Base-by-base conservation (phyloP, 2,888 invertebrate genomes). In the Rhimphoctona megacephalus region DNA sequence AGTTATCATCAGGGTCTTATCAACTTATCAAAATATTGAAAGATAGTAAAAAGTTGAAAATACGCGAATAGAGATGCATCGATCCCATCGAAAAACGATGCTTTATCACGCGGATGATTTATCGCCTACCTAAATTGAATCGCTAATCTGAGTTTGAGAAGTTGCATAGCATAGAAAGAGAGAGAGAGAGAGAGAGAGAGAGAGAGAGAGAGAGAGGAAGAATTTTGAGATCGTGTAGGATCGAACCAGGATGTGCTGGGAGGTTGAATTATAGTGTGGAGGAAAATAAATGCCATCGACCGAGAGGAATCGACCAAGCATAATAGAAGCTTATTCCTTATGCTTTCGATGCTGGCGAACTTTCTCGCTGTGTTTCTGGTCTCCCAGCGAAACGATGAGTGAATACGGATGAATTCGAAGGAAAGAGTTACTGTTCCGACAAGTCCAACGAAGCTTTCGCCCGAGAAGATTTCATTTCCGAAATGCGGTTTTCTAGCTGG, bases 141-240 rank as follows among this genome's bases (percentile, higher is more conserved):
- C 91, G 90, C 91, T 92, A 92, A 92, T 91, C 92, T 91, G 91
- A 92, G 91, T 93, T 92, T 91, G 91, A 91, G 86, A 92, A 92
- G 86, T 92, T 92, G 83, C 83, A 77, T 70, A 85, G 77, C 14
- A 74, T 61, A 66, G 76, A 17, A 66, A 81, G 67, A 81, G 30
- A 78, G 80, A 36, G 61, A 33, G 72, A n/a, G n/a, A n/a, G n/a
- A n/a, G n/a, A n/a, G n/a, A n/a, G n/a, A n/a, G n/a, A n/a, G n/a
- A 69, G 52, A 52, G 66, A 73, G 77, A 73, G 54, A 43, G 49
- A 76, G 61, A 64, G 61, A 57, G 25, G 57, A 57, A 30, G 57
- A 57, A 25, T 61, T 61, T 30, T 30, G 61, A 61, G 30, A 61
- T 61, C 6, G 30, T 30, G 61, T 61, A 30, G 61, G 30, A 61